phyloP scores from a whole-genome alignment of 2,888 invertebrate species.

The Augiades crinisus region DNA sequence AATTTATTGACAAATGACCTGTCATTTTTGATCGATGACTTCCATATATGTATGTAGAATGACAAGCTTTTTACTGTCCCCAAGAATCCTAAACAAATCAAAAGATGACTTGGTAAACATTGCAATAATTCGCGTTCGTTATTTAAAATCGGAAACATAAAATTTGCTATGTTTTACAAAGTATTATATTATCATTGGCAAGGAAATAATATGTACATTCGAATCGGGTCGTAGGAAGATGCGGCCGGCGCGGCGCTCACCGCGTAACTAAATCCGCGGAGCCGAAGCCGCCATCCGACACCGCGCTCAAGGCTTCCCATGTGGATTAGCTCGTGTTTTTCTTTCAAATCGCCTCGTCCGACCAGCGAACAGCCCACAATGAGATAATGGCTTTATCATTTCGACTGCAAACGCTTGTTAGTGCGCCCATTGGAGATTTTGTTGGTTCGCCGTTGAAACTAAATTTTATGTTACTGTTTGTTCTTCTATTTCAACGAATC shows the following conservation, averaged over 20 bases:
- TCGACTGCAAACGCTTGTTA: conserved; percentile 19
- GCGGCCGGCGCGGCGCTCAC: conserved; percentile 55
- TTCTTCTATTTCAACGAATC: not conserved
- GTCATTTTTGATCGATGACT: too few species aligned
- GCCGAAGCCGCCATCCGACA: conserved; percentile 52
- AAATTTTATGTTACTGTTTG: not conserved
- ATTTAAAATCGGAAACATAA: too few species aligned
- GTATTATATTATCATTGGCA: not conserved
- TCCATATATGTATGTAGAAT: too few species aligned
- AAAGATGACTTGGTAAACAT: too few species aligned
- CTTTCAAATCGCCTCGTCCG: conserved; percentile 52
- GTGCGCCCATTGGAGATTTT: conserved; percentile 12
- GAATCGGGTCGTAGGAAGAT: conserved; percentile 42
- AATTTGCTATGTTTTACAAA: too few species aligned
- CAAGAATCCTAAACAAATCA: too few species aligned
- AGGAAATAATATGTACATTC: conserved; percentile 25
- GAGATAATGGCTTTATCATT: conserved; percentile 40
- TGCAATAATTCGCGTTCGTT: too few species aligned
- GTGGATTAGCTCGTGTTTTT: conserved; percentile 65
- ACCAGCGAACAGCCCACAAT: conserved; percentile 32
- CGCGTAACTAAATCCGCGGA: conserved; percentile 60
- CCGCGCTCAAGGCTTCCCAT: conserved; percentile 71
- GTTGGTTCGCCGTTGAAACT: not conserved
- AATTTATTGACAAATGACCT: not conserved
- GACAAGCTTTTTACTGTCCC: too few species aligned